Conservation (phyloP, 2,113 vertebrate genomes). For the Alaudala cheleensis region DNA sequence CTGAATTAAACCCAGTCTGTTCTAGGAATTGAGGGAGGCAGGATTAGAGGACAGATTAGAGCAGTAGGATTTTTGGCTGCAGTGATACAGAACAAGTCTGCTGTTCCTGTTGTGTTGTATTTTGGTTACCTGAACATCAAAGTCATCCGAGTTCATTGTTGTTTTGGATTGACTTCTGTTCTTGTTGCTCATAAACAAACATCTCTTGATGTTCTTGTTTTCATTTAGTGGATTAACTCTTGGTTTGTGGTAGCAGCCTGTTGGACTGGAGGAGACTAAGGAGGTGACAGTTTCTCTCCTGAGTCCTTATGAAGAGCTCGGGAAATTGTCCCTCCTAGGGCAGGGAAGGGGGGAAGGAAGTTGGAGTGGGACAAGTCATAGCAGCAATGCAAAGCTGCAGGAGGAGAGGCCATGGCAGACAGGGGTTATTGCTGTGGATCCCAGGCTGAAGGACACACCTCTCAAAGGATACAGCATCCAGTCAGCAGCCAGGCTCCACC, state of each 20-base stretch:
- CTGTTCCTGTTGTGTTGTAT: neutral
- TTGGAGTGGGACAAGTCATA: neutral
- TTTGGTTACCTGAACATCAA: constrained; percentile 17
- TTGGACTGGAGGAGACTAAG: neutral
- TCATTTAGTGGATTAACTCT: neutral
- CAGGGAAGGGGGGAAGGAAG: neutral
- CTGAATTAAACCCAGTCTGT: neutral
- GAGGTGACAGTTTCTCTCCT: neutral
- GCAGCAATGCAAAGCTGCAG: neutral
- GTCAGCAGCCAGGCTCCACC: neutral
- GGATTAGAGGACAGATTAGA: constrained; percentile 6
- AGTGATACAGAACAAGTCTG: neutral
- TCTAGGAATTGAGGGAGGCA: neutral
- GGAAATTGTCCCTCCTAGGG: neutral
- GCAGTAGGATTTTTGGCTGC: neutral
- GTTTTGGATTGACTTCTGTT: neutral
- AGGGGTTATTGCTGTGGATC: neutral
- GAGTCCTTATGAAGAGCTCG: neutral
- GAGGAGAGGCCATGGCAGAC: neutral
- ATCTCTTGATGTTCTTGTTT: neutral
- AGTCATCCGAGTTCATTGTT: neutral
- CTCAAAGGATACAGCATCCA: neutral
- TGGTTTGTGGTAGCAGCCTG: neutral
- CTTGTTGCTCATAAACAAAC: neutral
- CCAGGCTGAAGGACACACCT: neutral